Conservation (phyloP, 2,797 vertebrate species). For the Cyprinodon diabolis region DNA sequence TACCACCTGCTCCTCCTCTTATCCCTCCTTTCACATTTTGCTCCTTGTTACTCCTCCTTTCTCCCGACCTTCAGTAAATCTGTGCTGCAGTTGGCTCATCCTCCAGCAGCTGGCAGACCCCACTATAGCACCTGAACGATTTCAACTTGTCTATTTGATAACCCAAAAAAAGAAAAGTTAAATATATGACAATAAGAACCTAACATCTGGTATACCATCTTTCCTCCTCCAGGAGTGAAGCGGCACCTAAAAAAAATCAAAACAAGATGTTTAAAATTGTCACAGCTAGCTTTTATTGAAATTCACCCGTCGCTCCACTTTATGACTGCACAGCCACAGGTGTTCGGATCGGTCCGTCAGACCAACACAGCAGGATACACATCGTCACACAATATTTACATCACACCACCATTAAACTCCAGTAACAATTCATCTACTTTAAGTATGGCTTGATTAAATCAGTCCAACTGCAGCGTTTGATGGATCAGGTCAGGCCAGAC, state of each 20-base stretch:
- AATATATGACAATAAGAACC: constrained; percentile 24
- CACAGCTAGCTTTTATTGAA: constrained; percentile 81
- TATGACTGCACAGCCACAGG: constrained; percentile 76
- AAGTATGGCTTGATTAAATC: constrained; percentile 89
- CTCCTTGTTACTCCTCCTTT: constrained; percentile 58
- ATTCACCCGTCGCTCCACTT: constrained; percentile 78
- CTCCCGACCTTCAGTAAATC: constrained; percentile 58
- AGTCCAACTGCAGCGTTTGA: constrained; percentile 67
- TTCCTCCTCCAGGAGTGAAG: constrained; percentile 20
- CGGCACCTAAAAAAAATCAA: constrained; percentile 16
- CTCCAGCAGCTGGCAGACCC: constrained; percentile 91
- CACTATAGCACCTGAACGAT: constrained; percentile 89
- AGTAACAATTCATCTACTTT: constrained; percentile 80
- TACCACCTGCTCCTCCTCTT: constrained; percentile 65
- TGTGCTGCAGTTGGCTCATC: constrained; percentile 84
- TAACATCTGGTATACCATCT: constrained; percentile 25
- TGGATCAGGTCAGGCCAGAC: constrained; percentile 24
- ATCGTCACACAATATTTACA: constrained; percentile 82
- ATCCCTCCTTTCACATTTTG: constrained; percentile 39
- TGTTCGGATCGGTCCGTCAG: constrained; percentile 75
- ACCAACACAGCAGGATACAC: constrained; percentile 78
- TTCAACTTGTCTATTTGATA: constrained; percentile 88
- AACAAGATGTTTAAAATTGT: constrained; percentile 63
- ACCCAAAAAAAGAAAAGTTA: constrained; percentile 40
- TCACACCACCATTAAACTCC: constrained; percentile 80